phyloP scores from a whole-genome alignment of 2,797 vertebrate genomes.

The Microchirus variegatus region DNA sequence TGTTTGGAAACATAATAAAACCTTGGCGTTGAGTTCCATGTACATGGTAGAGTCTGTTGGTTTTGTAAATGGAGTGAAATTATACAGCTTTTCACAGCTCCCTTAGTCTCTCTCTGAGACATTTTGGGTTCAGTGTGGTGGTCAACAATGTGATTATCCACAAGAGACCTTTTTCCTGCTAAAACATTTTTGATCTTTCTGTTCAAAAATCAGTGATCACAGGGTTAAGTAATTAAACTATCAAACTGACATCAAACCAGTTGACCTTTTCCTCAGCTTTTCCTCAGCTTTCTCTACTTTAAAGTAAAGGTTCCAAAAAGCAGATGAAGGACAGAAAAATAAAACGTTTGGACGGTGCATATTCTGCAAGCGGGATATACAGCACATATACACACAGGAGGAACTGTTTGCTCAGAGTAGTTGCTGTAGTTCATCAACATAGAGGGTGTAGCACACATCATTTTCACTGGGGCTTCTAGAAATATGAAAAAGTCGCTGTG shows the following conservation, averaged over 20 bases:
- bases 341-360: background rate
- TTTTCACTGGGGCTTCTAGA: background rate
- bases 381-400: background rate
- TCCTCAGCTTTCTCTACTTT: background rate
- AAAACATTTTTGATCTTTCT: background rate
- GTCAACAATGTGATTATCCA: too few species aligned
- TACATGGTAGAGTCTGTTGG: too few species aligned
- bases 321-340: constrained; percentile 1
- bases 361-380: background rate
- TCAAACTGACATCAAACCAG: too few species aligned
- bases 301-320: background rate
- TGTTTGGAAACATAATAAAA: constrained; percentile 1
- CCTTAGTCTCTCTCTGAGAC: too few species aligned
- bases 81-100: too few species aligned
- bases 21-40: too few species aligned
- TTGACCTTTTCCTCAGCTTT: background rate
- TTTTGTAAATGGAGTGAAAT: too few species aligned
- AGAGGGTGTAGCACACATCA: background rate
- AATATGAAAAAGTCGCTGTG: constrained; percentile 7
- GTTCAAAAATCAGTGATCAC: background rate
- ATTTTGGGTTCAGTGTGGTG: too few species aligned
- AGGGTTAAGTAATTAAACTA: background rate
- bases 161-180: too few species aligned
- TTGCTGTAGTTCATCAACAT: background rate
- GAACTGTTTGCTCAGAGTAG: background rate